Base-by-base conservation (phyloP, 2,888 invertebrate genomes). In the Laothoe populi region DNA sequence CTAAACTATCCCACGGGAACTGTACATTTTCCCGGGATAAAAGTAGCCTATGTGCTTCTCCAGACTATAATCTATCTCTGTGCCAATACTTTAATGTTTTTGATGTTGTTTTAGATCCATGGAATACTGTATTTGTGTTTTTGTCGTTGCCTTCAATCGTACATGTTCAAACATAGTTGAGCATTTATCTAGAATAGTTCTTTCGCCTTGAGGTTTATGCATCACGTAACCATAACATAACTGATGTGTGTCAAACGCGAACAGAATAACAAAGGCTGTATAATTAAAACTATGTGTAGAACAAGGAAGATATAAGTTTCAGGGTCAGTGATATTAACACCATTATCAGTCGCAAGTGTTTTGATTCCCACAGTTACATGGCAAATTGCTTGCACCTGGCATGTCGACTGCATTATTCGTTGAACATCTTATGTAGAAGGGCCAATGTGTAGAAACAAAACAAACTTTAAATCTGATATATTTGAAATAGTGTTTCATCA, bases 281-380 rank as follows among this genome's bases (percentile, higher is more conserved):
- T 26, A 63, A 66, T 69, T 70, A 70, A 70, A 72, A 70, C 69
- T 46, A n/a, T n/a, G 40, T 24, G n/a, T 64, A 60, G 63, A 48
- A 74, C 68, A 70, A 69, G 66, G 63, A 62, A 62, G 66, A 68
- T 68, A 66, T 71, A 70, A 65, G 59, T 61, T 73, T 66, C 74
- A 77, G 76, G 79, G 78, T 16, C 48, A 26, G 1, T 19, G 38
- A 48, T 24, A 48, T 62, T 62, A 62, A 13, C 57, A 26, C 61
- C 16, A 45, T 61, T 57, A 61, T 21, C 35, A 45, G 61, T 57
- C 63, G 64, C 64, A 46, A 13, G 48, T 59, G 61, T 66, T 62
- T 44, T 64, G 63, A 68, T 72, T 76, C 76, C 66, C 75, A 74
- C 70, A 64, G 58, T 46, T 44, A 59, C 62, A 66, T n/a, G n/a